Conservation (phyloP, 2,113 vertebrate species). For the Phyllostomus discolor region DNA sequence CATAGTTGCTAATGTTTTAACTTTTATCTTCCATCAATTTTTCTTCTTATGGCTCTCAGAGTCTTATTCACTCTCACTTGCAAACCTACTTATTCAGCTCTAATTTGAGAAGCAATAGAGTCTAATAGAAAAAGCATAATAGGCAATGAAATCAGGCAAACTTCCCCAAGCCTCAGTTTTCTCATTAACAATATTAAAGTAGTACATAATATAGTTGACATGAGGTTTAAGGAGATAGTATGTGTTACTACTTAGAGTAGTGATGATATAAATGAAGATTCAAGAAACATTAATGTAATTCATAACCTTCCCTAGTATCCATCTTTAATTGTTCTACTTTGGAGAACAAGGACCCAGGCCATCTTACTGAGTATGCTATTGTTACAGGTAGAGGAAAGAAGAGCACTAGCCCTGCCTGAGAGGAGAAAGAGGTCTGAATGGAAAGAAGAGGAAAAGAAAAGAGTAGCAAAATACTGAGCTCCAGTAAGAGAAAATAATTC, state of each 20-base stretch:
- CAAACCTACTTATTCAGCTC: neutral
- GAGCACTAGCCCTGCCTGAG: neutral
- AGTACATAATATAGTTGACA: neutral
- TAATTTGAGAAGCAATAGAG: neutral
- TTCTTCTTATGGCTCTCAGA: neutral
- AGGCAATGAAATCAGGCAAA: neutral
- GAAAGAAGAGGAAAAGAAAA: neutral
- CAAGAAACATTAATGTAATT: neutral
- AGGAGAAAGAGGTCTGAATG: neutral
- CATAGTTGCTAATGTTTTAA: neutral
- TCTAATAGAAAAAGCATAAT: neutral
- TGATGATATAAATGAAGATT: neutral
- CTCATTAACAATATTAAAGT: neutral
- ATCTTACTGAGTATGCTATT: neutral
- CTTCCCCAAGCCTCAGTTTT: neutral
- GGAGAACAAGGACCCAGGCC: neutral
- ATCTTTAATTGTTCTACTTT: neutral
- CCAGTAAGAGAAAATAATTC: neutral
- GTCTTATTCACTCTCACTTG: neutral
- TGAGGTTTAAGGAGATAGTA: neutral
- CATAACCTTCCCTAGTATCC: fast-evolving
- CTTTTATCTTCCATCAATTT: neutral
- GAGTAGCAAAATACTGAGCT: neutral
- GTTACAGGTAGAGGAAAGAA: neutral
- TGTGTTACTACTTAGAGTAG: neutral